phyloP scores from a whole-genome alignment of 2,797 vertebrate species.

The Remorina albescens region DNA sequence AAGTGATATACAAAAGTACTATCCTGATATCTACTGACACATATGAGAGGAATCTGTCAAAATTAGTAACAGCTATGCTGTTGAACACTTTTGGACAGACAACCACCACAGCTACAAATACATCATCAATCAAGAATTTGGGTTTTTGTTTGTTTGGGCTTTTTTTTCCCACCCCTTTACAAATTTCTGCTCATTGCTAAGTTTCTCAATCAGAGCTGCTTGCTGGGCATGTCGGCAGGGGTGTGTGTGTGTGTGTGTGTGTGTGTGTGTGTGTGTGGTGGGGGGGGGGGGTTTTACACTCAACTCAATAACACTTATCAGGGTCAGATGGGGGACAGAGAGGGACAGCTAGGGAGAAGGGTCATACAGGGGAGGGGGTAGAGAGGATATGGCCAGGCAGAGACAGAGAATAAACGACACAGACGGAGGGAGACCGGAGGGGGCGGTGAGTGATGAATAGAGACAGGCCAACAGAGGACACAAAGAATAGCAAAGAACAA shows the following conservation, averaged over 20 bases:
- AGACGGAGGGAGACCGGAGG: constrained; percentile 57
- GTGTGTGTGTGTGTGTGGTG: too few relatives aligned
- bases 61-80: neutral
- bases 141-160: too few relatives aligned
- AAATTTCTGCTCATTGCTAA: constrained; percentile 57
- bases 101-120: constrained; percentile 1
- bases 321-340: constrained; percentile 80
- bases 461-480: constrained; percentile 63
- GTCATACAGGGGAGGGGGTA: constrained; percentile 61
- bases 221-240: constrained; percentile 29
- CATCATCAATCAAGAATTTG: constrained; percentile 19
- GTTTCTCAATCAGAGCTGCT: constrained; percentile 51
- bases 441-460: constrained; percentile 64
- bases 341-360: constrained; percentile 63
- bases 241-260: too few relatives aligned
- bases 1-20: neutral
- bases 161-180: too few relatives aligned
- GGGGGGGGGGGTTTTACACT: constrained; percentile 57
- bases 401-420: constrained; percentile 61
- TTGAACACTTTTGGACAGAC: constrained; percentile 1
- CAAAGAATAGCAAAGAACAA: constrained; percentile 77
- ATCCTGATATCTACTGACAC: neutral
- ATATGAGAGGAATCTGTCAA: neutral
- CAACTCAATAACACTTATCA: constrained; percentile 74
- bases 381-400: constrained; percentile 57